phyloP scores from a whole-genome alignment of 2,888 invertebrate genomes.

The Pandemis corylana region DNA sequence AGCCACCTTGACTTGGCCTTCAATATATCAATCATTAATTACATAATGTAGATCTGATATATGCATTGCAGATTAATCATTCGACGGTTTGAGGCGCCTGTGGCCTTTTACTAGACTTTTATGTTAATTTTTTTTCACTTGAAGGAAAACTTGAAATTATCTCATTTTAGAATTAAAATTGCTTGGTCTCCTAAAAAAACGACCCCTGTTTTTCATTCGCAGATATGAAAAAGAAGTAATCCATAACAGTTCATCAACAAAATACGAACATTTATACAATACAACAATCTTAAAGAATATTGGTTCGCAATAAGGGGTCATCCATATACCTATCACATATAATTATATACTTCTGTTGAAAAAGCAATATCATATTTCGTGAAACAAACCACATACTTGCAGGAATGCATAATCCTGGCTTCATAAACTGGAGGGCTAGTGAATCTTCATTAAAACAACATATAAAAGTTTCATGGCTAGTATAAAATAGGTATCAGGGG shows the following conservation, averaged over 20 bases:
- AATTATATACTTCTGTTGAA: neutral
- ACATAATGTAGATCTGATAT: neutral
- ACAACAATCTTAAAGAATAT: constrained; percentile 74
- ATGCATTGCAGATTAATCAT: neutral
- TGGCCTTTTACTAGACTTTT: neutral
- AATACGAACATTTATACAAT: constrained; percentile 56
- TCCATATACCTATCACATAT: neutral
- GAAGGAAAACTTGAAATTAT: neutral
- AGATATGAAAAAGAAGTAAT: neutral
- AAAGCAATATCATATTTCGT: neutral
- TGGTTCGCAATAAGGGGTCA: constrained; percentile 57
- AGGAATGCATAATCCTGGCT: too few relatives aligned
- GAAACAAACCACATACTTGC: neutral
- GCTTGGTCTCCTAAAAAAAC: neutral
- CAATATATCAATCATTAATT: neutral
- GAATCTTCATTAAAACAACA: too few relatives aligned
- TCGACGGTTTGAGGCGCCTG: neutral
- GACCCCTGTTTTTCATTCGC: neutral
- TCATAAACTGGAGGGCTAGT: too few relatives aligned
- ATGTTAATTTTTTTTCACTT: neutral
- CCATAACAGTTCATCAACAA: neutral
- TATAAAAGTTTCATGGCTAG: neutral
- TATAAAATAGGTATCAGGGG: neutral
- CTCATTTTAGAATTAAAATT: neutral
- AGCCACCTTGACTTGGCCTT: neutral